These are phyloP conservation scores for Alces alces DNA, from an alignment of 2,113 vertebrate species.

Conservation along the genomic window DNA sequence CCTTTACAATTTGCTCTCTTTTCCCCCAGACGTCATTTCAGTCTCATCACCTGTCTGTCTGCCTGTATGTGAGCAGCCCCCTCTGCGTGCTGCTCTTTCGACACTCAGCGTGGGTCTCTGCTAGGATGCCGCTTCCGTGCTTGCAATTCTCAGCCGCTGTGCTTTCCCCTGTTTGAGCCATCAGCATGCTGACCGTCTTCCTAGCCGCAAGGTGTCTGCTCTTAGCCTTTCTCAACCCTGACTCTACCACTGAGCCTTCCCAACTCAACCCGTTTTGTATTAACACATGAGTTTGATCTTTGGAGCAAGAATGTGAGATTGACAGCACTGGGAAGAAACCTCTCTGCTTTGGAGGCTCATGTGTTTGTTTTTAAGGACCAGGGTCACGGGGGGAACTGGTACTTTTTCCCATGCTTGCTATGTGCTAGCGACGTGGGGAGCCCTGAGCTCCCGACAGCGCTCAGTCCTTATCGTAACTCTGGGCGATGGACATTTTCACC, in stretches of 20 bases:
- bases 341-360: rapidly evolving
- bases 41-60: background rate
- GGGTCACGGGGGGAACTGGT: rapidly evolving
- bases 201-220: rapidly evolving
- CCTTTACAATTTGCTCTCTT: rapidly evolving
- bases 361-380: too few species aligned
- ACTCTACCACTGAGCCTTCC: too few species aligned
- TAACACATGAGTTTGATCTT: background rate
- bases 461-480: rapidly evolving
- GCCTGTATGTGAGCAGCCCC: rapidly evolving
- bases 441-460: rapidly evolving
- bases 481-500: background rate
- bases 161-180: background rate
- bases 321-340: background rate
- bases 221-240: background rate
- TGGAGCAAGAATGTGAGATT: background rate
- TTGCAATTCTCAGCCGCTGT: rapidly evolving
- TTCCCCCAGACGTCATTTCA: rapidly evolving
- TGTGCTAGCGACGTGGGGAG: rapidly evolving
- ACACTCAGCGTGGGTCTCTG: rapidly evolving
- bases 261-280: background rate
- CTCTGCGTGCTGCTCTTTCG: rapidly evolving
- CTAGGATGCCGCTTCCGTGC: background rate
- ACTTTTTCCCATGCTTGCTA: rapidly evolving
- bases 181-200: rapidly evolving